Evolutionary conservation across 2,888 invertebrate genomes (phyloP).

Genomic region (Megastigmus dorsalis): DNA sequence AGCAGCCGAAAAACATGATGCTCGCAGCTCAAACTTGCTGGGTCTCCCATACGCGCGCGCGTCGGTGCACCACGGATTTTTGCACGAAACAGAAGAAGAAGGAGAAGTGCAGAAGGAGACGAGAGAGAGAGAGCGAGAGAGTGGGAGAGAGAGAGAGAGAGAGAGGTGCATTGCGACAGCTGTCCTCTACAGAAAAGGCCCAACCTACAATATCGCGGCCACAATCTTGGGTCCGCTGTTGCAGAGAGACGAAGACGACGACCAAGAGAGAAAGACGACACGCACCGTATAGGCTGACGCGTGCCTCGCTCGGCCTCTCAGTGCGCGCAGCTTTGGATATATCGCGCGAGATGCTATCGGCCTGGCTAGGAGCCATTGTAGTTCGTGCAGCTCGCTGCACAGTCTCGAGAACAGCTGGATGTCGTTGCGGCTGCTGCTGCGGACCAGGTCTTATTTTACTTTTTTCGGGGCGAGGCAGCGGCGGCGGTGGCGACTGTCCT

Average conservation of each 20-base stretch:
- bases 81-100: background rate
- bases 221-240: conserved; percentile 32
- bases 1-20: too few relatives aligned
- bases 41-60: too few relatives aligned
- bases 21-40: too few relatives aligned
- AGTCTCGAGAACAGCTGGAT: conserved; percentile 14
- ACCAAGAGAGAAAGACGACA: too few relatives aligned
- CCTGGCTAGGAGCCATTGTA: conserved; percentile 14
- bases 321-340: background rate
- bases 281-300: too few relatives aligned
- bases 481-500: too few relatives aligned
- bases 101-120: background rate
- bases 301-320: too few relatives aligned
- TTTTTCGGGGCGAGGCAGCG: background rate
- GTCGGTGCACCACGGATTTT: too few relatives aligned
- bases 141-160: background rate
- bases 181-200: conserved; percentile 29
- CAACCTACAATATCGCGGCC: conserved; percentile 9
- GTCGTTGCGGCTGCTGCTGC: background rate
- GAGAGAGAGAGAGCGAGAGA: too few relatives aligned
- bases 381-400: background rate
- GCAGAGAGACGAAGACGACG: background rate
- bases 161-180: conserved; percentile 7
- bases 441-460: background rate
- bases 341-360: conserved; percentile 14